Conservation (phyloP, 2,797 vertebrate genomes). For the Acomys russatus region DNA sequence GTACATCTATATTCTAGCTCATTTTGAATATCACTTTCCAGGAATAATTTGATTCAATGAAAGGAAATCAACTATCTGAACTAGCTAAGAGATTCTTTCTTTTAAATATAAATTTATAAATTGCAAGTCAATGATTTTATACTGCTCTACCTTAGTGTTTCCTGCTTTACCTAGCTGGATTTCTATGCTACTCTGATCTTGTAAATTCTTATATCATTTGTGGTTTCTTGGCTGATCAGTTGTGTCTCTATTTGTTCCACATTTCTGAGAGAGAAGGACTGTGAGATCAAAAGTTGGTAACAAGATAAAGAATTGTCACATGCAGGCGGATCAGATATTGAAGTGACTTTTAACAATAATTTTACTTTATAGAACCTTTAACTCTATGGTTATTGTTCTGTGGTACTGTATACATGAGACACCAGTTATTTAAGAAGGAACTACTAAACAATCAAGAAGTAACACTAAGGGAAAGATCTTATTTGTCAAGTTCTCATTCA, state of each 20-base stretch:
- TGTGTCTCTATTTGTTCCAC: not conserved
- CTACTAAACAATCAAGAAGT: not conserved
- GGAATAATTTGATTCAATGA: conserved; percentile 38
- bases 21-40: conserved; percentile 39
- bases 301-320: conserved; percentile 34
- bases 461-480: not conserved
- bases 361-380: conserved; percentile 21
- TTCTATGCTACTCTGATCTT: not conserved
- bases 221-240: not conserved
- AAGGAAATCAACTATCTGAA: conserved; percentile 22
- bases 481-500: conserved; percentile 20
- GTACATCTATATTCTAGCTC: not conserved
- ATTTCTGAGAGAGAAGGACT: not conserved
- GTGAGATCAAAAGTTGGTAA: not conserved
- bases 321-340: not conserved
- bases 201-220: not conserved
- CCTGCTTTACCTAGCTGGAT: not conserved
- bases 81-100: conserved; percentile 19
- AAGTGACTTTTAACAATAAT: not conserved
- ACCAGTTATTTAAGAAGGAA: conserved; percentile 14
- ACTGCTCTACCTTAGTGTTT: not conserved
- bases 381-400: conserved; percentile 1
- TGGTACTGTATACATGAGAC: not conserved
- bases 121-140: not conserved
- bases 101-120: conserved; percentile 43